Conservation (phyloP, 1,140 invertebrate genomes). For the Saccostrea echinata region DNA sequence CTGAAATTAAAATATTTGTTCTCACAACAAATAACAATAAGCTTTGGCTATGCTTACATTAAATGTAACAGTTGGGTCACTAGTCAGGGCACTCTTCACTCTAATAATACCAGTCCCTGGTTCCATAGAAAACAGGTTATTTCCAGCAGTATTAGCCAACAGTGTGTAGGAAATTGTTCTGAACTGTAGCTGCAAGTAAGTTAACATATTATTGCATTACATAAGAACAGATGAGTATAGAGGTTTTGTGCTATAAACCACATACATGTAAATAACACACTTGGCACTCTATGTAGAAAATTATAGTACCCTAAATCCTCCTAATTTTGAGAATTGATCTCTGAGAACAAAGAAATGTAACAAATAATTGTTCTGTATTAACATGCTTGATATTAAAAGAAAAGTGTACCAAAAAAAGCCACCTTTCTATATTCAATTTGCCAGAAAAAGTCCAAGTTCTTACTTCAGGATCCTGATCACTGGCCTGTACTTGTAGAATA, state of each 20-base stretch:
- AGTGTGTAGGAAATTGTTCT: conserved; percentile 61
- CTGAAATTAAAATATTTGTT: too few species aligned
- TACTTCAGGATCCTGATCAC: conserved; percentile 68
- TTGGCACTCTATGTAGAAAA: too few species aligned
- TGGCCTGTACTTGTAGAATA: conserved; percentile 66
- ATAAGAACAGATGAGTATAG: too few species aligned
- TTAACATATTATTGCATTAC: too few species aligned
- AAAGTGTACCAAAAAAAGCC: background rate
- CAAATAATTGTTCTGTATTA: background rate
- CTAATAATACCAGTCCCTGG: conserved; percentile 91
- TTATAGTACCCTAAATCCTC: too few species aligned
- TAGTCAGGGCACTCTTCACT: conserved; percentile 77
- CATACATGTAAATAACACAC: too few species aligned
- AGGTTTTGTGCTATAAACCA: too few species aligned
- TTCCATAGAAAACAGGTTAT: conserved; percentile 87
- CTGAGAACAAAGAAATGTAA: background rate
- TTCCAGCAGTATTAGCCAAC: conserved; percentile 51
- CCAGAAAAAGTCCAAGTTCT: background rate
- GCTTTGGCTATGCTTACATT: background rate
- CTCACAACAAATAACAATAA: too few species aligned
- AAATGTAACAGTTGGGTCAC: conserved; percentile 21
- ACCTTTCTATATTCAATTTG: too few species aligned
- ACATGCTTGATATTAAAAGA: background rate
- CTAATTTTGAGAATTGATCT: too few species aligned
- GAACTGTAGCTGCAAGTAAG: conserved; percentile 59